Percentiles rank a stretch among this genome's conserved stretches.
These are phyloP conservation scores for Poecilus cupreus DNA, from an alignment of 2,888 invertebrate genomes.

Conservation along the genomic window DNA sequence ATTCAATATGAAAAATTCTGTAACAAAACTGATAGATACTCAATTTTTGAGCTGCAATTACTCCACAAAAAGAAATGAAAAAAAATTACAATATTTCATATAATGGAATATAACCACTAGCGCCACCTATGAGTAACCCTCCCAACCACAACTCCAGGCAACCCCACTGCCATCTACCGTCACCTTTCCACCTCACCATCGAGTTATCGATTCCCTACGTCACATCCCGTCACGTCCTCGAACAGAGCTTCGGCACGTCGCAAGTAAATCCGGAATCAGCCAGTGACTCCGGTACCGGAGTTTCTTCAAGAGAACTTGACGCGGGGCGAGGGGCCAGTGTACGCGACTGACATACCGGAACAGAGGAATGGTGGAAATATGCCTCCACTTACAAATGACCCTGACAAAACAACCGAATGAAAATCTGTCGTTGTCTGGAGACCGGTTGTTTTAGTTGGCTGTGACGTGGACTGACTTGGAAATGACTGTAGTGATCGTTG, in stretches of 20 bases:
- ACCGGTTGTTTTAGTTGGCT: neutral
- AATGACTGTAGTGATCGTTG: no score
- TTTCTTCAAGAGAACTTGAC: neutral
- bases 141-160: neutral
- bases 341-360: constrained; percentile 10
- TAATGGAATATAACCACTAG: neutral
- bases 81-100: neutral
- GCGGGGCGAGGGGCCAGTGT: neutral
- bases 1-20: no score
- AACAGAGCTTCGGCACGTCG: no score
- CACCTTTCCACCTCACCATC: neutral
- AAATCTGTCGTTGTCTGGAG: constrained; percentile 8
- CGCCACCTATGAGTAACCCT: neutral
- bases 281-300: neutral
- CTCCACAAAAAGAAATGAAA: no score
- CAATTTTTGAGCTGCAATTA: no score
- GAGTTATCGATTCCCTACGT: neutral
- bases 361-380: neutral
- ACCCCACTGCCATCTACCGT: neutral
- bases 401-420: constrained; percentile 18
- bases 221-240: neutral
- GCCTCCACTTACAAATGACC: constrained; percentile 16
- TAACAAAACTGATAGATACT: no score
- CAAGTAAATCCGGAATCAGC: no score
- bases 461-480: neutral